Evolutionary conservation across 2,113 vertebrate genomes (phyloP).

Genomic region (Tylochromis polylepis): DNA sequence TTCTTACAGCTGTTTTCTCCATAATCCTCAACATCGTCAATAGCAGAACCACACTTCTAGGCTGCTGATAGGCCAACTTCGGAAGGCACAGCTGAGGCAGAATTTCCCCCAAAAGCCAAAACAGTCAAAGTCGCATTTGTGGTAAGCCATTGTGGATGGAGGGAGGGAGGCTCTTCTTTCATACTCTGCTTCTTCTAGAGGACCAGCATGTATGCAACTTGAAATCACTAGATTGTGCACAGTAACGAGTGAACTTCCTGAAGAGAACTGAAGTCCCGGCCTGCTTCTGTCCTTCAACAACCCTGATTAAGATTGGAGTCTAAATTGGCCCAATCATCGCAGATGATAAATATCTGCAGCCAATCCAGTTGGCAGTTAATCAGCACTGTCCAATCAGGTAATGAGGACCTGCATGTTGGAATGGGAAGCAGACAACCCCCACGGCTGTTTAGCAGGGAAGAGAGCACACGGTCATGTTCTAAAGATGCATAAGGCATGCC

Average conservation of each 20-base stretch:
- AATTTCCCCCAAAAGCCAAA: background rate
- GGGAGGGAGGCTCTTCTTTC: background rate
- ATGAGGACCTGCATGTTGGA: conserved; percentile 60
- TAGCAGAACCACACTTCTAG: conserved; percentile 13
- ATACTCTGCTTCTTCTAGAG: background rate
- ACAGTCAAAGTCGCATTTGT: background rate
- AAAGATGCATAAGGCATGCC: conserved; percentile 18
- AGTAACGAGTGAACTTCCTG: background rate
- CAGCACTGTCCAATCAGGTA: conserved; percentile 65
- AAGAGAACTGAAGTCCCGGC: background rate
- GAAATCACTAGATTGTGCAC: conserved; percentile 19
- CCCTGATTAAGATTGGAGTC: conserved; percentile 57
- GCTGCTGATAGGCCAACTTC: background rate
- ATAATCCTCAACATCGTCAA: conserved; percentile 10
- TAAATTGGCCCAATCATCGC: conserved; percentile 42
- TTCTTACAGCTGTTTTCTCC: conserved; percentile 30
- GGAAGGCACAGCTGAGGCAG: background rate
- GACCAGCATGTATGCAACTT: conserved; percentile 2
- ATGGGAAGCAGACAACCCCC: conserved; percentile 55
- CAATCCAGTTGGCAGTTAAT: conserved; percentile 67
- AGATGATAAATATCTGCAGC: conserved; percentile 64
- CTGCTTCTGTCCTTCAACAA: conserved; percentile 38
- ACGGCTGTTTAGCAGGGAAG: conserved; percentile 28
- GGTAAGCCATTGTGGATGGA: background rate
- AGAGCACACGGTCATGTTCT: conserved; percentile 14